phyloP scores from a whole-genome alignment of 2,888 invertebrate genomes.

The Thymelicus lineola region DNA sequence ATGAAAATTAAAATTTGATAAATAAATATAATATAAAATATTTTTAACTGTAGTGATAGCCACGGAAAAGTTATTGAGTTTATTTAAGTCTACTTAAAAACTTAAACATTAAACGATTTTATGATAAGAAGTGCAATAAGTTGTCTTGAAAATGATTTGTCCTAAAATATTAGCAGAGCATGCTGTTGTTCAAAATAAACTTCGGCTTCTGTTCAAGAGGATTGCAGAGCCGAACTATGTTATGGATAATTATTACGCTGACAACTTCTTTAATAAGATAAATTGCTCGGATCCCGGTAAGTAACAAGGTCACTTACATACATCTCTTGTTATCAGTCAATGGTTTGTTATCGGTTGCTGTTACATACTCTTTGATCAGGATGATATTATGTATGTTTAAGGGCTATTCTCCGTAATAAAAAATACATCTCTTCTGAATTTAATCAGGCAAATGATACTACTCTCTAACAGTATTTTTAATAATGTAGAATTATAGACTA shows the following conservation, averaged over 20 bases:
- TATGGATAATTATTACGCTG: slow-evolving; percentile 87
- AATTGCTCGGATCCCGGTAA: slow-evolving; percentile 80
- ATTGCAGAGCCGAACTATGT: slow-evolving; percentile 85
- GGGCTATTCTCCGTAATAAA: too few relatives aligned
- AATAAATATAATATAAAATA: too few relatives aligned
- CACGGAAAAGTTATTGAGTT: too few relatives aligned
- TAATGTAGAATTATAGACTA: too few relatives aligned
- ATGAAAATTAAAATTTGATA: too few relatives aligned
- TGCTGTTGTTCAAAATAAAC: slow-evolving; percentile 71
- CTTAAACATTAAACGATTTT: neutral
- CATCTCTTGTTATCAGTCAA: neutral
- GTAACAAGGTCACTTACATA: slow-evolving; percentile 38
- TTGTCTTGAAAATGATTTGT: slow-evolving; percentile 17
- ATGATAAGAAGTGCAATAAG: neutral
- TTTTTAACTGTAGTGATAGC: too few relatives aligned
- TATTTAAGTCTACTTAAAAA: too few relatives aligned
- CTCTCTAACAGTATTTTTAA: too few relatives aligned
- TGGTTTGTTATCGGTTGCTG: neutral
- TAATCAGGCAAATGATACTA: too few relatives aligned
- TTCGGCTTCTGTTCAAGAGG: slow-evolving; percentile 84
- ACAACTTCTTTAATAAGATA: slow-evolving; percentile 86
- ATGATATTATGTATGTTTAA: too few relatives aligned
- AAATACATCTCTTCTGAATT: too few relatives aligned
- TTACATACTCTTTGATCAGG: too few relatives aligned
- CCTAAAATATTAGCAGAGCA: slow-evolving; percentile 44